These are phyloP conservation scores for Ferdinandea cuprea DNA, from an alignment of 2,888 invertebrate genomes.

Conservation along the genomic window DNA sequence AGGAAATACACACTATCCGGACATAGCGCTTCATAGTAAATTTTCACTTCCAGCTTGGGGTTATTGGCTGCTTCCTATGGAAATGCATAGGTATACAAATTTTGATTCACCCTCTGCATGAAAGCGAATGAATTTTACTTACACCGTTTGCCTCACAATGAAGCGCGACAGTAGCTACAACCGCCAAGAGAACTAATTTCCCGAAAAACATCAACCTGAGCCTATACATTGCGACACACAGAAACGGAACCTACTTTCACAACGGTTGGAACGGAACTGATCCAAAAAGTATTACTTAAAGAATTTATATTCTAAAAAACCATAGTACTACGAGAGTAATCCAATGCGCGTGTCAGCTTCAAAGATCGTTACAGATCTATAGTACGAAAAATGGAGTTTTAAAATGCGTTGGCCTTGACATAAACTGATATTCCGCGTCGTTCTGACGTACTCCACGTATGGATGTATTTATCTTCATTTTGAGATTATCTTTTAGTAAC, in stretches of 20 bases:
- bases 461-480: too few relatives aligned
- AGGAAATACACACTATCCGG: constrained; percentile 80
- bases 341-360: neutral
- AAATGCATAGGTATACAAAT: neutral
- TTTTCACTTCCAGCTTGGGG: constrained; percentile 78
- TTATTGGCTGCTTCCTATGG: constrained; percentile 11
- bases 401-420: neutral
- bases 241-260: constrained; percentile 20
- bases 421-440: neutral
- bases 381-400: too few relatives aligned
- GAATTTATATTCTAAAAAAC: neutral
- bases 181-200: constrained; percentile 26
- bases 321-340: neutral
- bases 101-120: neutral
- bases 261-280: constrained; percentile 50
- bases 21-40: constrained; percentile 82
- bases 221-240: constrained; percentile 18
- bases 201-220: neutral
- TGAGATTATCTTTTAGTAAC: too few relatives aligned
- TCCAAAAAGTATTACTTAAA: constrained; percentile 15
- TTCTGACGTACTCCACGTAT: neutral
- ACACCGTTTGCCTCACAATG: constrained; percentile 15
- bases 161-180: neutral
- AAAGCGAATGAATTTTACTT: neutral
- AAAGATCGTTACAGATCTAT: constrained; percentile 5